phyloP scores from a whole-genome alignment of 2,113 vertebrate species.

The Heteronetta atricapilla region DNA sequence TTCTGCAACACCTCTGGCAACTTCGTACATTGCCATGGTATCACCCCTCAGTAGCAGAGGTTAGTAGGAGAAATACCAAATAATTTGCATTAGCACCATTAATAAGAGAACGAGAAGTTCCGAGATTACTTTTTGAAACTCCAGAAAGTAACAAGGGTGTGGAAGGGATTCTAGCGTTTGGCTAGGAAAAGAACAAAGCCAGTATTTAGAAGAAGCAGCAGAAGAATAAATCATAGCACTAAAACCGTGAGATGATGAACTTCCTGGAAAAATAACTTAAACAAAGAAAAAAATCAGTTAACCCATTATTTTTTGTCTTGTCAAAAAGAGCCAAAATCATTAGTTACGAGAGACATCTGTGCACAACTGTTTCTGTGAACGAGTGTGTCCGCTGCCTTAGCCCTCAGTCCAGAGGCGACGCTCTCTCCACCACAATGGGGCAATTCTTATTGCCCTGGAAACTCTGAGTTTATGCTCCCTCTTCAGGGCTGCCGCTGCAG shows the following conservation, averaged over 20 bases:
- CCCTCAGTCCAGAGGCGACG: not conserved
- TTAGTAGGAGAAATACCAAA: not conserved
- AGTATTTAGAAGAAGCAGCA: not conserved
- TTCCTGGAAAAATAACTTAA: not conserved
- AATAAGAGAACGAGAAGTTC: not conserved
- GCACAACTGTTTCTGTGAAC: not conserved
- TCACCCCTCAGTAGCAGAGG: not conserved
- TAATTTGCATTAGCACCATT: not conserved
- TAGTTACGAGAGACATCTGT: not conserved
- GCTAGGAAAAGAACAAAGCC: not conserved
- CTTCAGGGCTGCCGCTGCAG: conserved; percentile 32
- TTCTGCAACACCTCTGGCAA: not conserved
- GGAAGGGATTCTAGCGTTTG: not conserved
- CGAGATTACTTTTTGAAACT: not conserved
- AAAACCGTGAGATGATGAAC: not conserved
- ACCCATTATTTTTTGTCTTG: not conserved
- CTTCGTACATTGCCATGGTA: not conserved
- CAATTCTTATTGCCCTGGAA: not conserved
- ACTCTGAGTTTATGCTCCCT: not conserved
- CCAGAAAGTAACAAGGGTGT: not conserved
- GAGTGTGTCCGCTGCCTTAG: not conserved
- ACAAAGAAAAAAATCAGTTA: not conserved
- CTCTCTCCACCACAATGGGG: not conserved
- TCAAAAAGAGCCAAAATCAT: not conserved
- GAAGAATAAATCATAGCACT: not conserved